phyloP scores from a whole-genome alignment of 1,140 invertebrate species.

The Drosophila murphyi region DNA sequence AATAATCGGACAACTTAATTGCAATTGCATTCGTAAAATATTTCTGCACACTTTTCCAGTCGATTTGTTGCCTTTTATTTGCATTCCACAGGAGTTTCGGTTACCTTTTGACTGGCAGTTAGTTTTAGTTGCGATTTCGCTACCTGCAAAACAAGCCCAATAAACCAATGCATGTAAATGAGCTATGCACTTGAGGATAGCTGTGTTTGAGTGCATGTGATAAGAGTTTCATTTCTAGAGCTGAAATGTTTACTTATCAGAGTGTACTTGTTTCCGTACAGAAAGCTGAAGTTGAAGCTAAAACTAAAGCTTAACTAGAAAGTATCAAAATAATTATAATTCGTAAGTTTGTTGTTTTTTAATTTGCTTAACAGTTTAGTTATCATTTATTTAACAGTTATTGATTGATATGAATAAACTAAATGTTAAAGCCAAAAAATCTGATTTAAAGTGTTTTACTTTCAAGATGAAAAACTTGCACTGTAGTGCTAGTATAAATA shows the following conservation, averaged over 20 bases:
- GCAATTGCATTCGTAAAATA: constrained; percentile 60
- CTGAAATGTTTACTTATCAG: constrained; percentile 2
- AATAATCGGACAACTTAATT: constrained; percentile 66
- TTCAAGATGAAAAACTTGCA: too few relatives aligned
- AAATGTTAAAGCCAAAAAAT: too few relatives aligned
- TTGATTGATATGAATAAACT: too few relatives aligned
- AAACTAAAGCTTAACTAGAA: not conserved
- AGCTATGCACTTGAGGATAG: not conserved
- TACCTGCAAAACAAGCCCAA: too few relatives aligned
- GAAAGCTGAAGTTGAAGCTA: not conserved
- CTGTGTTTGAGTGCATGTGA: not conserved
- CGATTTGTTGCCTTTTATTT: constrained; percentile 8
- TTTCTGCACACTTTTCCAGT: constrained; percentile 38
- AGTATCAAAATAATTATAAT: too few relatives aligned
- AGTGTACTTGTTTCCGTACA: not conserved
- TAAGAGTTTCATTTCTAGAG: not conserved
- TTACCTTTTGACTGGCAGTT: not conserved
- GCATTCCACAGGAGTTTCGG: not conserved
- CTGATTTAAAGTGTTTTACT: too few relatives aligned
- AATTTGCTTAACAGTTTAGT: too few relatives aligned
- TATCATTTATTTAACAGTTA: too few relatives aligned
- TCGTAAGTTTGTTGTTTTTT: too few relatives aligned
- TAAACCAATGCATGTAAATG: constrained; percentile 1
- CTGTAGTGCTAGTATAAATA: too few relatives aligned
- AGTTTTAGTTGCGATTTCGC: not conserved